These are phyloP conservation scores for Hyppa rectilinea DNA, from an alignment of 2,888 invertebrate genomes.

Conservation along the genomic window DNA sequence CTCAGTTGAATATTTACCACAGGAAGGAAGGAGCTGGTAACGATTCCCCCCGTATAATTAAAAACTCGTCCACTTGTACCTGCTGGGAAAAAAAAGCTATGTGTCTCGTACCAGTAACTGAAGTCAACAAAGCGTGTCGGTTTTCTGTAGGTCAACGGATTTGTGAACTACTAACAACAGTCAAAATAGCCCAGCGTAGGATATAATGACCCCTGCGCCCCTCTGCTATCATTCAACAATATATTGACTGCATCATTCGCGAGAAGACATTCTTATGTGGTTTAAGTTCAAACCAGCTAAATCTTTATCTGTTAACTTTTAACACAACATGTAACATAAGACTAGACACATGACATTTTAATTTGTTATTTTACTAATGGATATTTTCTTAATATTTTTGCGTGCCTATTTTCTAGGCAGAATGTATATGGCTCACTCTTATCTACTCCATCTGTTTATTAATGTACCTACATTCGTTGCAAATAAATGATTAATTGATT, in stretches of 20 bases:
- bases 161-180: constrained; percentile 22
- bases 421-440: too few species aligned
- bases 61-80: constrained; percentile 33
- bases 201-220: neutral
- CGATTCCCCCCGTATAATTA: constrained; percentile 45
- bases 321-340: neutral
- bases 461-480: too few species aligned
- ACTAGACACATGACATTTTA: too few species aligned
- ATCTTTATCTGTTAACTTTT: too few species aligned
- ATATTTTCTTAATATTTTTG: too few species aligned
- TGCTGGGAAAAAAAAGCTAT: constrained; percentile 32
- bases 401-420: too few species aligned
- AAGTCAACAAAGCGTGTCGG: constrained; percentile 36
- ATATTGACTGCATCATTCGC: neutral
- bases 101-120: constrained; percentile 25
- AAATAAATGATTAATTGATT: too few species aligned
- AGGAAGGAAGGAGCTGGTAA: constrained; percentile 41
- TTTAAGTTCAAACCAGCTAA: too few species aligned
- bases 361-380: too few species aligned
- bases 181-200: neutral
- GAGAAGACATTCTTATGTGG: neutral
- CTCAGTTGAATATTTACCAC: constrained; percentile 33
- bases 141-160: constrained; percentile 49
- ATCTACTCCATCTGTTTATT: too few species aligned
- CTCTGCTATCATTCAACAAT: neutral